A percentile compares a stretch with the other conserved stretches of the same genome.
Evolutionary conservation across 2,113 vertebrate genomes (phyloP).

Genomic region (Podiceps cristatus): DNA sequence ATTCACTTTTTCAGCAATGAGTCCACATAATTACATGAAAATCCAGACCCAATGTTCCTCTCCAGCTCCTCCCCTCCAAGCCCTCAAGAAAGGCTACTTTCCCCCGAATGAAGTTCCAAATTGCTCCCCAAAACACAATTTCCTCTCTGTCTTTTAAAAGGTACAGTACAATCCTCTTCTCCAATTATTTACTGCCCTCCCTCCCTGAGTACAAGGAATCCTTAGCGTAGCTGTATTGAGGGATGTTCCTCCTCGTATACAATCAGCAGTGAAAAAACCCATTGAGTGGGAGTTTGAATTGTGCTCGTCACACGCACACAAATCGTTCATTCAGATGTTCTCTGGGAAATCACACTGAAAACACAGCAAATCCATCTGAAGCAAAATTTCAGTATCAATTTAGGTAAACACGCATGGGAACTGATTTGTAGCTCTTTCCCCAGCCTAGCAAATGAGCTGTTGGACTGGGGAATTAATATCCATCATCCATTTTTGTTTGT

Average conservation of each 20-base stretch:
- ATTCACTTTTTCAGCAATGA: not conserved
- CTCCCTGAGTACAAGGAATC: accelerated
- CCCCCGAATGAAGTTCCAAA: not conserved
- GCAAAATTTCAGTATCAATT: not conserved
- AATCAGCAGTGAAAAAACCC: not conserved
- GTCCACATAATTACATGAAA: not conserved
- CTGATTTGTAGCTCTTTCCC: not conserved
- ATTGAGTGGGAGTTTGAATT: not conserved
- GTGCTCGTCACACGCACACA: not conserved
- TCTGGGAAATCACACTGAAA: not conserved
- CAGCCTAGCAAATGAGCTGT: not conserved
- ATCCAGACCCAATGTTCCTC: not conserved
- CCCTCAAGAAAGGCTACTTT: not conserved
- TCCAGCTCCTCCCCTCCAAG: not conserved
- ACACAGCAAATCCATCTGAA: not conserved
- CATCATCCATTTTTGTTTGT: not conserved
- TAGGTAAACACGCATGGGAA: not conserved
- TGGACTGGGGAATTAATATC: not conserved
- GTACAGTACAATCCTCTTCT: not conserved
- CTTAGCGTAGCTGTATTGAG: not conserved
- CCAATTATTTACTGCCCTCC: not conserved
- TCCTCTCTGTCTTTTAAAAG: not conserved
- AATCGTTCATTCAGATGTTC: not conserved
- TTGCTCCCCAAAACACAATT: not conserved
- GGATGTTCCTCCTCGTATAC: not conserved